Evolutionary conservation across 2,888 invertebrate species (phyloP), one percentile per base, ranked within the genome.

Genomic region (Labia minor): DNA sequence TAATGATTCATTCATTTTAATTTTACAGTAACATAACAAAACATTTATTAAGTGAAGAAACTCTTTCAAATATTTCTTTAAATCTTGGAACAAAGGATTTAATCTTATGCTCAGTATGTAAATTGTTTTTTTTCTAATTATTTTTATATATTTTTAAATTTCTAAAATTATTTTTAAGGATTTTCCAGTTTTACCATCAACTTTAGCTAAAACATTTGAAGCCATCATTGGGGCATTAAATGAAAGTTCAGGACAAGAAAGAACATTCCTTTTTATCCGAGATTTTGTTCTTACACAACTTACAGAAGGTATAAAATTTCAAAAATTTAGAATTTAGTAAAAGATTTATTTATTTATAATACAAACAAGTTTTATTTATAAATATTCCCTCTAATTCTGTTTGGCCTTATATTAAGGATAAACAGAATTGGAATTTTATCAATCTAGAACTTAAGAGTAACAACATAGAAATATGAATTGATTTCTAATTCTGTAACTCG

Each of bases 51-150:
- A 83, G 84, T 61, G 84, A 85, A 67, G 81, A 84, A 37, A 81
- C 83, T n/a, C 76, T 96, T 10, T 83, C 89, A 0, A 78, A 88
- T 74, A 82, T 95, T 65, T 87, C 89, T 0, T 77, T 75, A 1
- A 83, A 90, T 73, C 81, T 97, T 68, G 96, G 96, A 61, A 83
- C 90, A 21, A 87, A 83, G 72, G 95, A 96, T 74, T 81, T 96
- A 16, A 86, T 95, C 72, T 81, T 92, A 67, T 84, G 86, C 72
- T 80, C 81, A 65, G 94, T 94, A 81, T 85, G 85, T 80, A 71
- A 76, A 63, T 0, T 62, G n/a, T 21, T 10, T n/a, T n/a, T 33
- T 64, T 33, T 62, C 21, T 16, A n/a, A 21, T 21, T 19, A 20
- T 26, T 69, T 26, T 37, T 21, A 4, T 14, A 62, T 63, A 2